Conservation (phyloP, 53 echinoderm and acorn worm species). For the Astropecten irregularis region DNA sequence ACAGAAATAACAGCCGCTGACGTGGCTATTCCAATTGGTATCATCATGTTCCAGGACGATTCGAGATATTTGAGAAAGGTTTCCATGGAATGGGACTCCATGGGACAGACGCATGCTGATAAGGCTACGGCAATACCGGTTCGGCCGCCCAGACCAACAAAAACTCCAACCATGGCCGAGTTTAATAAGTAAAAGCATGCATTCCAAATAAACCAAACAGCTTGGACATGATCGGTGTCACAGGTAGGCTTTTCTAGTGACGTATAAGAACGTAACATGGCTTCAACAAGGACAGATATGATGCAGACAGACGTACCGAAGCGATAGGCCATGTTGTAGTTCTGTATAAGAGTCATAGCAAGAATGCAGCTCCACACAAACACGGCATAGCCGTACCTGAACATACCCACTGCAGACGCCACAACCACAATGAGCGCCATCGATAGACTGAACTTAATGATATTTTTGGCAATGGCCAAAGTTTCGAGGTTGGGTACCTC, state of each 20-base stretch:
- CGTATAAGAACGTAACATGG: neutral
- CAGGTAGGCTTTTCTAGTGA: neutral
- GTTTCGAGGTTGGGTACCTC: too few relatives aligned
- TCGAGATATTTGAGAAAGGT: neutral
- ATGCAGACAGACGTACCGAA: neutral
- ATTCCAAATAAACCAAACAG: too few relatives aligned
- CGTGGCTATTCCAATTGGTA: neutral
- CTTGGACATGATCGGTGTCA: too few relatives aligned
- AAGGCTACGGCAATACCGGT: conserved; percentile 55
- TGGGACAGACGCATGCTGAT: neutral
- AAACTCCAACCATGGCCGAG: neutral
- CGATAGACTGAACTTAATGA: neutral
- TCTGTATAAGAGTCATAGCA: neutral
- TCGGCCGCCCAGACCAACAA: conserved; percentile 23
- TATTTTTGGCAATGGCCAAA: neutral
- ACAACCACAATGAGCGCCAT: neutral
- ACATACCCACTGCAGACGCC: neutral
- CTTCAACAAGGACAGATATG: neutral
- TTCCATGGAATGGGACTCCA: neutral
- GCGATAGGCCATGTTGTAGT: conserved; percentile 41
- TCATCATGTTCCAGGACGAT: neutral
- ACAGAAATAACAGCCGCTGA: neutral
- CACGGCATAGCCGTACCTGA: neutral
- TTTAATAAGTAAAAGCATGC: too few relatives aligned
- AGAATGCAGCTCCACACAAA: conserved; percentile 9